A percentile compares a stretch with the other conserved stretches of the same genome.
Conservation (phyloP, 2,113 vertebrate species). For the Trachemys scripta region DNA sequence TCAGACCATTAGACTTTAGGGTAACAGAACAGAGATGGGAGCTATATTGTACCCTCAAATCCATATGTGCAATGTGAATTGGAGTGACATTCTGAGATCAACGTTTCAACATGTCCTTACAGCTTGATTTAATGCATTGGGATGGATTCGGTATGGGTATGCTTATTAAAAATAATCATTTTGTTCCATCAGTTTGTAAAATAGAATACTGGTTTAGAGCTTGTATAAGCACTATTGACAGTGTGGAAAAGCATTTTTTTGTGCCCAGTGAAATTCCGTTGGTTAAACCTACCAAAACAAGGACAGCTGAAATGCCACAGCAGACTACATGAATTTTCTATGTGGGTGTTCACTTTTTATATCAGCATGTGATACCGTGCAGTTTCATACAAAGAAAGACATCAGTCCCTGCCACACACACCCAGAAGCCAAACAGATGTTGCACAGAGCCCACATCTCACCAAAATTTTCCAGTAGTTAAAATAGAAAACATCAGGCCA, state of each 20-base stretch:
- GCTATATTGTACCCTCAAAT: not conserved
- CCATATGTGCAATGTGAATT: not conserved
- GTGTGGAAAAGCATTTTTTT: not conserved
- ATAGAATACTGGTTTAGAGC: not conserved
- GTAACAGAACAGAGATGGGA: not conserved
- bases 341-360: constrained; percentile 32
- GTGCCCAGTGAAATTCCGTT: not conserved
- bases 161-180: not conserved
- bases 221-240: not conserved
- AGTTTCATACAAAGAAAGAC: constrained; percentile 12
- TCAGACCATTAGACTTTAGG: accelerated
- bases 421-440: constrained; percentile 5
- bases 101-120: not conserved
- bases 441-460: not conserved
- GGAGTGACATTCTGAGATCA: not conserved
- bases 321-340: not conserved
- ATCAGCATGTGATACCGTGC: not conserved
- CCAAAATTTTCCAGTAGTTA: constrained; percentile 18
- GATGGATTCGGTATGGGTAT: not conserved
- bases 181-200: not conserved
- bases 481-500: constrained; percentile 10
- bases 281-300: not conserved
- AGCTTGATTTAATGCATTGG: not conserved
- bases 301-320: not conserved
- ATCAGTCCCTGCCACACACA: constrained; percentile 34